phyloP scores from a whole-genome alignment of 1,140 invertebrate genomes.

The Mamestra configurata region DNA sequence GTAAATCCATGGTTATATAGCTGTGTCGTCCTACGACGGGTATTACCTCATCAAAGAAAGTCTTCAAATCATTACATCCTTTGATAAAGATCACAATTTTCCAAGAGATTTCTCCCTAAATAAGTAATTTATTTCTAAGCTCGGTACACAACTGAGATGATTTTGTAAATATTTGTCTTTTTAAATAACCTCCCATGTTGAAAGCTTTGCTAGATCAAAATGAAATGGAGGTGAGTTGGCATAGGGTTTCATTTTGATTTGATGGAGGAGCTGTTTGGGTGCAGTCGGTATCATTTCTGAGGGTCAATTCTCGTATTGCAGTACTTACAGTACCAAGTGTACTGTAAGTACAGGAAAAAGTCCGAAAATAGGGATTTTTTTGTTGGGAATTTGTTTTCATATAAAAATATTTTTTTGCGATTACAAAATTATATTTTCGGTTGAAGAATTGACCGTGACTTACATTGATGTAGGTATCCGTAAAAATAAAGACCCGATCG shows the following conservation, averaged over 20 bases:
- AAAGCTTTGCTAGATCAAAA: constrained; percentile 23
- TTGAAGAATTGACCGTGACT: too few relatives aligned
- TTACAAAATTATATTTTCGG: too few relatives aligned
- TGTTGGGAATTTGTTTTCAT: too few relatives aligned
- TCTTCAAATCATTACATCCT: constrained; percentile 1
- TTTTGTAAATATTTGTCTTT: constrained; percentile 51
- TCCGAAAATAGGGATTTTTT: too few relatives aligned
- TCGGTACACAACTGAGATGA: constrained; percentile 39
- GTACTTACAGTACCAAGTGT: too few relatives aligned
- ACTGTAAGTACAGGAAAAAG: too few relatives aligned
- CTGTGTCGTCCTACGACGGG: background rate
- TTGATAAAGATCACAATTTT: constrained; percentile 25
- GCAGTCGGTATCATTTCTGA: background rate
- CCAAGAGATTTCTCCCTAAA: constrained; percentile 42
- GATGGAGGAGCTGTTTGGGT: background rate
- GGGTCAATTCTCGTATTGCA: too few relatives aligned
- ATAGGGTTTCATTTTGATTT: background rate
- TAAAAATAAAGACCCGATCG: too few relatives aligned
- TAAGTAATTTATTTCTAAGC: constrained; percentile 54
- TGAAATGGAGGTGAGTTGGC: constrained; percentile 27
- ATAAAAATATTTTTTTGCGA: too few relatives aligned
- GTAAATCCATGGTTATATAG: too few relatives aligned
- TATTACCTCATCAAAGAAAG: background rate
- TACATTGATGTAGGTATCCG: too few relatives aligned
- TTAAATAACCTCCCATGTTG: constrained; percentile 31